Evolutionary conservation across 1,140 invertebrate genomes (phyloP), one percentile per base, ranked within the genome.

Genomic region (Rhopalosiphum maidis): DNA sequence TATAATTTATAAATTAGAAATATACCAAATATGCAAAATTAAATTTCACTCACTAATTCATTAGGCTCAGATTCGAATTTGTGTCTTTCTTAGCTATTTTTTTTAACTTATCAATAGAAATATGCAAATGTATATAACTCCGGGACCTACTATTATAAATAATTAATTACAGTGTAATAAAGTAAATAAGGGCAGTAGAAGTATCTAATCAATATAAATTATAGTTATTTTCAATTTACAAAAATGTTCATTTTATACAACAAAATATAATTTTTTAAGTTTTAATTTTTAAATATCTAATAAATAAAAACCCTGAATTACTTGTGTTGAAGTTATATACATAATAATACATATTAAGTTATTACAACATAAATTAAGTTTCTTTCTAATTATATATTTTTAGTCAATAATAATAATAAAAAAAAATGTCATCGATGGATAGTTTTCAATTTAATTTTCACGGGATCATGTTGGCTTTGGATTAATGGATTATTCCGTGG

Each of bases 391-490:
- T 83, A 41, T 23, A 83, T 37, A 23, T 23, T 85, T 85, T 85
- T 85, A 43, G 25, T 18, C 23, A 87, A n/a, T 21, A 87, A 87
- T 30, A n/a, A 35, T 9, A 55, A 54, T 51, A 54, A 87, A 88
- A 51, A 88, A 11, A 89, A 89, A 55, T 37, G n/a, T 37, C 51
- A 55, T 54, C 23, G 51, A 89, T 21, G 46, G 22, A 22, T 54
- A 89, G 48, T 89, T 89, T 54, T 55, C 51, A 89, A 89, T 89
- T 89, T 89, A 35, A 89, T 89, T 89, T 89, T 37, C 87, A 37
- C 22, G 35, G 87, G 87, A 55, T 89, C 87, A 25, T 89, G 48
- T 55, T 55, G 87, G 87, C 35, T 51, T 37, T 41, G 87, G 87
- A 51, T 55, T 41, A 54, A 51, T 37, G 48, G 48, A 89, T 89